Evolutionary conservation across 1,140 invertebrate genomes (phyloP), one percentile per base, ranked within the genome.

Genomic region (Scaptomyza graminum): DNA sequence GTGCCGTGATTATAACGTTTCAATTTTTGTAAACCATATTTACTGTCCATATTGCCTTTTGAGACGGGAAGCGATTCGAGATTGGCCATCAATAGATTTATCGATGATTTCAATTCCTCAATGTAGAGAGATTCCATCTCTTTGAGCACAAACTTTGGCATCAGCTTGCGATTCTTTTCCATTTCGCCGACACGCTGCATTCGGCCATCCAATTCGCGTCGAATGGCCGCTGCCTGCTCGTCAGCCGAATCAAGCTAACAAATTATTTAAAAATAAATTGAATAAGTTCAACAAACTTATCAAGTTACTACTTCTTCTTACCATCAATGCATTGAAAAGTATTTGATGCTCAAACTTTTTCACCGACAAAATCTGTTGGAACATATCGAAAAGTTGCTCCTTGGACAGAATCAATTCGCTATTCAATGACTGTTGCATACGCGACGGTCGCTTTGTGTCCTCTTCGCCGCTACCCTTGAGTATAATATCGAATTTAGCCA

Each of bases 341-440:
- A 99, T 95, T 93, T 99, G 98, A 93, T 99, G 99, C 93, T 99
- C 99, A 93, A 99, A 99, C 93, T 99, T 99, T 94, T 99, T 99
- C 9, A 99, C 97, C 46, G 96, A 96, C 65, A 99, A 93, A 77
- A 99, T 99, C 93, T 99, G 98, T 92, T 99, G 99, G 93, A 99
- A 99, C 97, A 99, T 99, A 93, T 99, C 99, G 93, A 99, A 99
- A 0, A 99, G 94, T 92, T 99, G 98, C 91, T 99, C 98, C 93
- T 99, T 99, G 61, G 96, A 97, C 64, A 98, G 93, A 88, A 98
- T 97, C 74, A 97, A 93, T 91, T 99, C 98, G 39, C 96, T 97
- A 91, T 98, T 97, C 46, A 98, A 93, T 56, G 96, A 96, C 93
- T 97, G 96, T 91, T 97, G 96, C 93, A 97, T 96, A 77, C 96